These are phyloP conservation scores for Melanchra persicariae DNA, from an alignment of 2,888 invertebrate genomes.

Conservation along the genomic window DNA sequence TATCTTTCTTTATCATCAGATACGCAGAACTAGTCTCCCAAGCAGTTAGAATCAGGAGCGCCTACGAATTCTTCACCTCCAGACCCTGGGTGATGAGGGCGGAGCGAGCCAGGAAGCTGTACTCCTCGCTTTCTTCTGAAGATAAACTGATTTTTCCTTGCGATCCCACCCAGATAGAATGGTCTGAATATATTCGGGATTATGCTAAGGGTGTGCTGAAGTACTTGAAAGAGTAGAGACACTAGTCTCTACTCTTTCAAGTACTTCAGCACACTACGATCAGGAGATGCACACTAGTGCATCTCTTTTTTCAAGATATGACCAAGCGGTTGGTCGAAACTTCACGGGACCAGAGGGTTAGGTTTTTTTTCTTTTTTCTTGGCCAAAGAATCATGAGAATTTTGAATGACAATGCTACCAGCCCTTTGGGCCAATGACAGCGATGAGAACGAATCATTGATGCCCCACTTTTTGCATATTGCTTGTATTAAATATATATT, in stretches of 20 bases:
- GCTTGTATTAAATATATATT: too few relatives aligned
- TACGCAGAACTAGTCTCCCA: conserved; percentile 93
- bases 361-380: too few relatives aligned
- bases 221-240: conserved; percentile 15
- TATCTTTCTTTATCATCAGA: conserved; percentile 76
- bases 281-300: too few relatives aligned
- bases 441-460: too few relatives aligned
- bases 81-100: conserved; percentile 95
- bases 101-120: conserved; percentile 92
- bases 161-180: conserved; percentile 94
- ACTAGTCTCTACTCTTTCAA: too few relatives aligned
- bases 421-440: too few relatives aligned
- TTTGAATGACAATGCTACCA: too few relatives aligned
- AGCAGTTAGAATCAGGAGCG: conserved; percentile 92
- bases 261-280: too few relatives aligned
- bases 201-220: conserved; percentile 94
- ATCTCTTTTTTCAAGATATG: neutral
- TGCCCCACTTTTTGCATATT: too few relatives aligned
- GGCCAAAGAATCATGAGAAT: too few relatives aligned
- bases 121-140: conserved; percentile 88
- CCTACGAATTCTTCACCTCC: conserved; percentile 94
- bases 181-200: conserved; percentile 95
- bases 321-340: too few relatives aligned
- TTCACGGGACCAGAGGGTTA: too few relatives aligned
- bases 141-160: conserved; percentile 94